Percentiles rank a stretch among this genome's conserved stretches.
Conservation (phyloP, 2,797 vertebrate species). For the Numenius phaeopus region DNA sequence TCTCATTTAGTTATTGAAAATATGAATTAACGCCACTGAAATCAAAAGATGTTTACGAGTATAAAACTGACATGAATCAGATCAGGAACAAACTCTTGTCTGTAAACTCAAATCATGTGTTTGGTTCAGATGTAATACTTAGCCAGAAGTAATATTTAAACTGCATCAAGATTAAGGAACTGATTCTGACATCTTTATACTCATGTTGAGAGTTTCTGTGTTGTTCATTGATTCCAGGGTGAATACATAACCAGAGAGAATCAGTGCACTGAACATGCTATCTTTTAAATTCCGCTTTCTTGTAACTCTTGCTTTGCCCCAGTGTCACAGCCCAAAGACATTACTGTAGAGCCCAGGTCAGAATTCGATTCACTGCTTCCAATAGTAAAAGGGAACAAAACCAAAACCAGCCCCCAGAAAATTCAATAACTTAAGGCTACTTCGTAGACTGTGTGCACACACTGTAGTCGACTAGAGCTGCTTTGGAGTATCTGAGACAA, state of each 20-base stretch:
- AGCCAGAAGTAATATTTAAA: constrained; percentile 69
- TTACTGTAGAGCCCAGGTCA: neutral
- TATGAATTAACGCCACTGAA: constrained; percentile 8
- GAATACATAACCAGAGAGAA: constrained; percentile 17
- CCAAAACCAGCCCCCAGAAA: neutral
- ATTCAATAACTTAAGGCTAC: constrained; percentile 27
- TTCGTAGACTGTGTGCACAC: neutral
- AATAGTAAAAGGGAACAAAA: constrained; percentile 3
- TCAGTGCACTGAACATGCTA: neutral
- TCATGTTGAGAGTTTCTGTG: neutral
- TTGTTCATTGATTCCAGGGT: constrained; percentile 32
- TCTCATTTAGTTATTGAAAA: constrained; percentile 25
- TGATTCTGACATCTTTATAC: constrained; percentile 47
- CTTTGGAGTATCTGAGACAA: neutral
- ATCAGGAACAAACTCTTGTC: constrained; percentile 23
- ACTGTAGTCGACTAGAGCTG: neutral
- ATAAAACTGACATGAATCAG: constrained; percentile 44
- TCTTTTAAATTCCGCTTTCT: constrained; percentile 3
- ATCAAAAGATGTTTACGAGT: constrained; percentile 35
- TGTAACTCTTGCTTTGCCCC: neutral
- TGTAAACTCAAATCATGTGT: constrained; percentile 43
- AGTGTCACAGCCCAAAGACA: neutral
- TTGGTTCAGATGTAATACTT: constrained; percentile 41
- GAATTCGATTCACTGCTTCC: constrained; percentile 7
- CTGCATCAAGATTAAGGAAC: constrained; percentile 25